These are phyloP conservation scores for Pachliopta kotzebuea DNA, from an alignment of 2,888 invertebrate species.

Conservation along the genomic window DNA sequence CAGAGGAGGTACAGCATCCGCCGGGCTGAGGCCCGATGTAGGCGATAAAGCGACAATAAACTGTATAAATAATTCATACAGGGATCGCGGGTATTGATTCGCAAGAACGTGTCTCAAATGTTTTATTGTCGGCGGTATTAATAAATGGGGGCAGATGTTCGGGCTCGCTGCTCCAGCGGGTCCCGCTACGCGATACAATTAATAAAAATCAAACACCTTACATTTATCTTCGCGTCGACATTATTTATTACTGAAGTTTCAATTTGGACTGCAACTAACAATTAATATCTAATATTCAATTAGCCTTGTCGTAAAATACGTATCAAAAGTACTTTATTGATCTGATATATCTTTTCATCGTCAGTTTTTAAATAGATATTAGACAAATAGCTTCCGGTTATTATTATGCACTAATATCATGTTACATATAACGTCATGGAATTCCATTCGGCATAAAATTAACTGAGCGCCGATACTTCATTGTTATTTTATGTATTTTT, in stretches of 20 bases:
- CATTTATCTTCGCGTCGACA: constrained; percentile 22
- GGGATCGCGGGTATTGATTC: constrained; percentile 69
- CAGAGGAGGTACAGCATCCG: constrained; percentile 49
- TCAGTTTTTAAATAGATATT: too few species aligned
- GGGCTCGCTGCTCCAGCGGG: constrained; percentile 50
- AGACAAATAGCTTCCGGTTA: too few species aligned
- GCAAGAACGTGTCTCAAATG: constrained; percentile 78
- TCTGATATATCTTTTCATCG: too few species aligned
- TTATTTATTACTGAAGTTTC: constrained; percentile 26
- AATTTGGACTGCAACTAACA: constrained; percentile 11
- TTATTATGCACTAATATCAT: too few species aligned
- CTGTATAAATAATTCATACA: constrained; percentile 77
- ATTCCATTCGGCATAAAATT: too few species aligned
- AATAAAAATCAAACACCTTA: constrained; percentile 62
- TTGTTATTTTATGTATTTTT: too few species aligned
- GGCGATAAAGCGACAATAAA: constrained; percentile 78
- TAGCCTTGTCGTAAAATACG: too few species aligned
- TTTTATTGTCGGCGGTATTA: constrained; percentile 71
- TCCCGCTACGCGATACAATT: constrained; percentile 61
- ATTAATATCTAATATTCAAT: too few species aligned
- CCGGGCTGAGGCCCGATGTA: constrained; percentile 59
- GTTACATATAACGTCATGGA: too few species aligned
- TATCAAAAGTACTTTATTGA: too few species aligned
- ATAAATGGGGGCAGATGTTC: constrained; percentile 75
- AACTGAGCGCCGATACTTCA: too few species aligned